A percentile compares a stretch with the other conserved stretches of the same genome.
Evolutionary conservation across 1,140 invertebrate genomes (phyloP).

Genomic region (Hycleus phaleratus): DNA sequence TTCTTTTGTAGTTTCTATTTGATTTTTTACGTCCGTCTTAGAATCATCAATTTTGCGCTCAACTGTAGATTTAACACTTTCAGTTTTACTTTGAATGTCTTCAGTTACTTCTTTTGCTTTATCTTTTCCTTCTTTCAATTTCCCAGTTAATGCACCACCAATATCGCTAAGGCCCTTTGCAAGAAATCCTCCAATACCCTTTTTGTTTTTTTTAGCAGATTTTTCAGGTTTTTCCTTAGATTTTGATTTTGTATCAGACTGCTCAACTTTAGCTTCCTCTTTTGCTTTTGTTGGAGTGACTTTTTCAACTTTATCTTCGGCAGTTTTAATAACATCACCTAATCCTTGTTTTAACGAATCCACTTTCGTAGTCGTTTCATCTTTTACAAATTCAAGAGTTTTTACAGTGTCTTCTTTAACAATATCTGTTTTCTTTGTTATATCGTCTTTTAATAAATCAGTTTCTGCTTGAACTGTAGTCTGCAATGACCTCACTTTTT

Average conservation of each 20-base stretch:
- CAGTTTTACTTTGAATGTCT: too few species aligned
- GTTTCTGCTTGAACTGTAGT: neutral
- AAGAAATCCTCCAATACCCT: neutral
- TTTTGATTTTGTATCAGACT: neutral
- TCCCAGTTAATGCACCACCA: too few species aligned
- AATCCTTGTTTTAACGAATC: neutral
- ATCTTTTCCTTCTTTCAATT: too few species aligned
- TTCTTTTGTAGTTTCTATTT: neutral
- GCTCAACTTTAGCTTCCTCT: too few species aligned
- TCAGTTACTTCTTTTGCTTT: too few species aligned
- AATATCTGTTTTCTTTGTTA: neutral
- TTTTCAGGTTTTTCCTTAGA: neutral
- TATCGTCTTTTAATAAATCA: neutral
- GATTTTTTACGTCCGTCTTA: conserved; percentile 6
- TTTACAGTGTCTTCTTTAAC: too few species aligned
- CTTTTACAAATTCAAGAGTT: too few species aligned
- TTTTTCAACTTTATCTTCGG: neutral
- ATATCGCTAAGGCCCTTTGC: too few species aligned
- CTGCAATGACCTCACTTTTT: neutral
- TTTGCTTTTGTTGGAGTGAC: neutral
- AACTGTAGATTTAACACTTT: too few species aligned
- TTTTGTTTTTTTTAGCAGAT: neutral
- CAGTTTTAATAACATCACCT: neutral
- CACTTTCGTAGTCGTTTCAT: neutral
- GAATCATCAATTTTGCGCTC: neutral